Base-by-base conservation (phyloP, 1,140 invertebrate genomes). In the Drosophila asahinai region DNA sequence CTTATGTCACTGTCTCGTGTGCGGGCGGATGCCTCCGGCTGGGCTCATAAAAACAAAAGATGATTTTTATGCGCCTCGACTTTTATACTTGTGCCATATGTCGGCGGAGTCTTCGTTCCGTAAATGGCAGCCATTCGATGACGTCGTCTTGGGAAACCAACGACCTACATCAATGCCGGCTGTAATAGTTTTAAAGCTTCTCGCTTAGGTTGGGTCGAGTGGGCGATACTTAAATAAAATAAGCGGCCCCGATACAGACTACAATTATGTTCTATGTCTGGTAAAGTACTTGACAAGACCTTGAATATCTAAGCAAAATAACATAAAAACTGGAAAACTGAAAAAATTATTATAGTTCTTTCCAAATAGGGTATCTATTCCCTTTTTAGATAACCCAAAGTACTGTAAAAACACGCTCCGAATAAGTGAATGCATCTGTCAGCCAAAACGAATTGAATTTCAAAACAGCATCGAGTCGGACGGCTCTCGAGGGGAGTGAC, bases 101-200 rank as follows among this genome's bases (percentile, higher is more conserved):
- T 49, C 25, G 33, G 15, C 45, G 15, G 19, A 27, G 38, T 47
- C 54, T 57, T 25, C 14, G 25, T 25, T 33, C 63, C 81, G 63
- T 83, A 71, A 81, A 76, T 76, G 80, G 60, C 75, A 83, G 47
- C 59, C 47, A 83, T 62, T 81, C 65, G 42, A 81, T 74, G 72
- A 62, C 63, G 68, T 51, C 36, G 66, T 61, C 52, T 45, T 45
- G 40, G 38, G 19, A 43, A 73, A 76, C 40, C 52, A 65, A 70
- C 80, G 82, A 82, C 82, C 82, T 81, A 86, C 83, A 82, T 74
- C 79, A 83, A 83, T 78, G 61, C 36, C 66, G 57, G 5, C 25
- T 66, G 51, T 78, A 74, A 78, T 79, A 65, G 49, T 55, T 43
- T 70, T 55, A 82, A 67, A 73, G 80, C 49, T 42, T 22, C 57